Evolutionary conservation across 2,113 vertebrate species (phyloP).

Genomic region (Ptilorrhoa leucosticta): DNA sequence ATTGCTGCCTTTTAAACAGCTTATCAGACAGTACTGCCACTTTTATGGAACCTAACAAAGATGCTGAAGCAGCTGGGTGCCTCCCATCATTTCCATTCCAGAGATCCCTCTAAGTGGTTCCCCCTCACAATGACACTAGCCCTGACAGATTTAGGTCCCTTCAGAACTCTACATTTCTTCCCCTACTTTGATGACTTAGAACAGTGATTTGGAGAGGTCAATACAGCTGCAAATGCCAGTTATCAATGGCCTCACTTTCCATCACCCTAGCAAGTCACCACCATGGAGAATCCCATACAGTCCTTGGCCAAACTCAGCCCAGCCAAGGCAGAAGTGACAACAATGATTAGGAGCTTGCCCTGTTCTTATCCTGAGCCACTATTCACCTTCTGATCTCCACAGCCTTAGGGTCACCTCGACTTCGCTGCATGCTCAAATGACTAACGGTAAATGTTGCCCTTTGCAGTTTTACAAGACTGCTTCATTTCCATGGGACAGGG

Average conservation of each 20-base stretch:
- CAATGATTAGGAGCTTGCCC: neutral
- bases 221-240: neutral
- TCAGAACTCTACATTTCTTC: neutral
- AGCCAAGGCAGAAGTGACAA: neutral
- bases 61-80: neutral
- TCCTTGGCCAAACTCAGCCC: neutral
- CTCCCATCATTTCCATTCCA: neutral
- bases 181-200: neutral
- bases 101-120: neutral
- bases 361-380: neutral
- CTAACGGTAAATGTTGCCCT: neutral
- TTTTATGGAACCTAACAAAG: neutral
- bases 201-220: neutral
- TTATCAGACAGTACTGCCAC: neutral
- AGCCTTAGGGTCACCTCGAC: neutral
- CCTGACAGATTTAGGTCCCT: neutral
- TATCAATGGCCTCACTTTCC: neutral
- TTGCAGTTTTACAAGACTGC: neutral
- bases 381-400: neutral
- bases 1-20: neutral
- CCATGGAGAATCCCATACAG: fast-evolving
- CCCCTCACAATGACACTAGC: neutral
- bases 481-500: neutral
- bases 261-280: neutral
- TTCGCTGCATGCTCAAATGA: neutral